phyloP scores from a whole-genome alignment of 2,797 vertebrate species.

The Aratinga solstitialis region DNA sequence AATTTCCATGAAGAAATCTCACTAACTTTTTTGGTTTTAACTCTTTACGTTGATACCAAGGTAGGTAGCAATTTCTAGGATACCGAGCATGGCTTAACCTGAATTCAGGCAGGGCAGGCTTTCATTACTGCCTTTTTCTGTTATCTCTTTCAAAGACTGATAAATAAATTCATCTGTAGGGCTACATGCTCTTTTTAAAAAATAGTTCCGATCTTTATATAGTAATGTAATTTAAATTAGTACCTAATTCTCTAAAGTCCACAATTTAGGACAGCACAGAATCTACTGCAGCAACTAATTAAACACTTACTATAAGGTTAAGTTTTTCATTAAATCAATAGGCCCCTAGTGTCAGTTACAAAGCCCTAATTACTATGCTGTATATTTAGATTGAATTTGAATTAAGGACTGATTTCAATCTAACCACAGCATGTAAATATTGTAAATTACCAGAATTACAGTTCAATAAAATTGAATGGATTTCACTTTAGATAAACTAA shows the following conservation, averaged over 20 bases:
- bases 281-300: conserved; percentile 82
- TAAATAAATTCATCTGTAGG: conserved; percentile 75
- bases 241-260: conserved; percentile 82
- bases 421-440: conserved; percentile 83
- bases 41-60: conserved; percentile 46
- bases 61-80: conserved; percentile 35
- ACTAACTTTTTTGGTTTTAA: conserved; percentile 10
- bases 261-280: conserved; percentile 81
- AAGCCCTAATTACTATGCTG: conserved; percentile 86
- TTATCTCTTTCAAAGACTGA: conserved; percentile 66
- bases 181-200: conserved; percentile 66
- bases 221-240: conserved; percentile 81
- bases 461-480: conserved; percentile 83
- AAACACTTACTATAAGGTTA: conserved; percentile 87
- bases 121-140: conserved; percentile 56
- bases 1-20: conserved; percentile 6
- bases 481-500: conserved; percentile 81
- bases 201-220: conserved; percentile 78
- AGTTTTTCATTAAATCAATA: conserved; percentile 88
- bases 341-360: conserved; percentile 84
- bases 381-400: conserved; percentile 88
- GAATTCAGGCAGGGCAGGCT: conserved; percentile 51
- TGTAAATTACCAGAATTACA: conserved; percentile 84
- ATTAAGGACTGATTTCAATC: conserved; percentile 85
- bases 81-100: conserved; percentile 1